Evolutionary conservation across 2,888 invertebrate genomes (phyloP).

Genomic region (Xanthia icteritia): DNA sequence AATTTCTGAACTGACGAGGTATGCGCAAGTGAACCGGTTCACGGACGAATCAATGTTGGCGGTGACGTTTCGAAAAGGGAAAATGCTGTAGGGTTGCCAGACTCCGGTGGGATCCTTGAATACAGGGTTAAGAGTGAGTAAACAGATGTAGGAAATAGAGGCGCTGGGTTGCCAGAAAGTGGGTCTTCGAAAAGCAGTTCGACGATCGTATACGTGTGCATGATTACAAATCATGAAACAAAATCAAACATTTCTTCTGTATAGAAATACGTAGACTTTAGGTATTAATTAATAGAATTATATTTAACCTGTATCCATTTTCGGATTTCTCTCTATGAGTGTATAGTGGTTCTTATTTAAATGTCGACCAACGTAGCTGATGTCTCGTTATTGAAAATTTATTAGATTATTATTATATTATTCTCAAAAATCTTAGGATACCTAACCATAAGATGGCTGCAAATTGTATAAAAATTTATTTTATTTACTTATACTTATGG

Average conservation of each 20-base stretch:
- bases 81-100: constrained; percentile 72
- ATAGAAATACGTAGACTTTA: constrained; percentile 87
- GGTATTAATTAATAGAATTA: constrained; percentile 89
- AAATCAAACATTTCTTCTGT: constrained; percentile 87
- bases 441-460: constrained; percentile 90
- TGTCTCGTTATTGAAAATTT: constrained; percentile 90
- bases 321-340: constrained; percentile 90
- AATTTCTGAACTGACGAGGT: constrained; percentile 67
- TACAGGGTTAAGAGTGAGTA: constrained; percentile 84
- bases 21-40: constrained; percentile 64
- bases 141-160: constrained; percentile 75
- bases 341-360: constrained; percentile 90
- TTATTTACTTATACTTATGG: constrained; percentile 89
- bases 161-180: constrained; percentile 79
- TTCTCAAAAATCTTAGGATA: constrained; percentile 88
- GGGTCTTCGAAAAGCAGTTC: constrained; percentile 88
- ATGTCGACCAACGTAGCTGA: constrained; percentile 90
- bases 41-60: constrained; percentile 69
- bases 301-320: constrained; percentile 90
- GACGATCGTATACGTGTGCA: constrained; percentile 89
- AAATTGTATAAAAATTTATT: constrained; percentile 87
- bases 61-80: constrained; percentile 74
- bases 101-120: constrained; percentile 74
- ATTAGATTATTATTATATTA: constrained; percentile 89
- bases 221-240: constrained; percentile 89